Conservation (phyloP, 2,888 invertebrate genomes). For the Empis livida region DNA sequence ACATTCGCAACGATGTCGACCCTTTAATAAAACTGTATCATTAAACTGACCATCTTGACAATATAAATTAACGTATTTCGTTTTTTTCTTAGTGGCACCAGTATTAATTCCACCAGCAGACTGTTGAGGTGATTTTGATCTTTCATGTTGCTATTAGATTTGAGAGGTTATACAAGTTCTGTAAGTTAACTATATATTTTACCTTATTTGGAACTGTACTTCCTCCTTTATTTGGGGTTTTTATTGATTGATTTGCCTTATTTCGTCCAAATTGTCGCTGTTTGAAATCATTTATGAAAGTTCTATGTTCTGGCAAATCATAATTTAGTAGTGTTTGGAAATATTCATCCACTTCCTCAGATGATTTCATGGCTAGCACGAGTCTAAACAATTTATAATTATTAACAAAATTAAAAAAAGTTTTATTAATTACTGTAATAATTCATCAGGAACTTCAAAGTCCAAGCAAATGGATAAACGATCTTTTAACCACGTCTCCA, state of each 20-base stretch:
- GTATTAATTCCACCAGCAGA: slow-evolving; percentile 10
- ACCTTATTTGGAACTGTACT: neutral
- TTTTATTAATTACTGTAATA: slow-evolving; percentile 44
- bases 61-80: slow-evolving; percentile 63
- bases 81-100: slow-evolving; percentile 42
- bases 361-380: slow-evolving; percentile 55
- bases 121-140: slow-evolving; percentile 13
- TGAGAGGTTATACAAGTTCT: neutral
- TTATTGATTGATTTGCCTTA: neutral
- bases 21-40: slow-evolving; percentile 47
- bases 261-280: slow-evolving; percentile 39
- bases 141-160: neutral
- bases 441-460: slow-evolving; percentile 55
- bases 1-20: slow-evolving; percentile 81
- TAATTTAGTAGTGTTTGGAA: slow-evolving; percentile 60
- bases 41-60: slow-evolving; percentile 53
- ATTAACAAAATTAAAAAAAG: neutral
- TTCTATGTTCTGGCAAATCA: slow-evolving; percentile 49
- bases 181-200: no score
- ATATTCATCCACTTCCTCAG: slow-evolving; percentile 62
- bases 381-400: slow-evolving; percentile 50
- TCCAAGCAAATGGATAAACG: slow-evolving; percentile 51
- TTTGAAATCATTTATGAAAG: slow-evolving; percentile 49
- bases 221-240: neutral
- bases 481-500: slow-evolving; percentile 54